These are phyloP conservation scores for Synanthedon andrenaeformis DNA, from an alignment of 2,888 invertebrate species.

Conservation along the genomic window DNA sequence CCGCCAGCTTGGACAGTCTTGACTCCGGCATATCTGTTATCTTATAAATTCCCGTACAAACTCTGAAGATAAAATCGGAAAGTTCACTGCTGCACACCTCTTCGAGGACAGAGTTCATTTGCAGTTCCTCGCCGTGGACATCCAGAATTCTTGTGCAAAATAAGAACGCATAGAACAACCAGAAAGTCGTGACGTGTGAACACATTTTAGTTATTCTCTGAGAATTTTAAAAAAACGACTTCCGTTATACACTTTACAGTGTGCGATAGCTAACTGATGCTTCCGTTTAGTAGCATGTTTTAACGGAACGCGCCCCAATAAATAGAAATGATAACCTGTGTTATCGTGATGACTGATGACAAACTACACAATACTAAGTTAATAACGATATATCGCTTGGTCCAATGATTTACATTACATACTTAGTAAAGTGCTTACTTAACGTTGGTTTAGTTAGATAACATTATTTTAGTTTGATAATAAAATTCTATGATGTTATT, in stretches of 20 bases:
- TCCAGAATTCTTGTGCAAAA: background rate
- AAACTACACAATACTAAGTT: conserved; percentile 50
- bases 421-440: too few species aligned
- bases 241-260: too few species aligned
- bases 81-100: conserved; percentile 38
- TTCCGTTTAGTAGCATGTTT: conserved; percentile 44
- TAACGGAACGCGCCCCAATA: conserved; percentile 40
- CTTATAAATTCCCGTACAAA: conserved; percentile 32
- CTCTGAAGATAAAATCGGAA: conserved; percentile 27
- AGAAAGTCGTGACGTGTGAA: background rate
- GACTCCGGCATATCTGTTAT: conserved; percentile 27
- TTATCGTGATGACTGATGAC: conserved; percentile 46
- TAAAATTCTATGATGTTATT: too few species aligned
- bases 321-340: conserved; percentile 63
- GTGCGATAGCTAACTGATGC: conserved; percentile 29
- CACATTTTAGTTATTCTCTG: too few species aligned
- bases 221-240: too few species aligned
- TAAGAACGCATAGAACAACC: background rate
- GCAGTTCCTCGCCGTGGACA: background rate
- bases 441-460: too few species aligned
- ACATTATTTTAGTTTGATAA: too few species aligned
- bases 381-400: conserved; percentile 54
- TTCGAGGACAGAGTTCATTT: conserved; percentile 25
- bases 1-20: conserved; percentile 19
- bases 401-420: background rate